Base-by-base conservation (phyloP, 2,888 invertebrate genomes). In the Polymixis lichenea region DNA sequence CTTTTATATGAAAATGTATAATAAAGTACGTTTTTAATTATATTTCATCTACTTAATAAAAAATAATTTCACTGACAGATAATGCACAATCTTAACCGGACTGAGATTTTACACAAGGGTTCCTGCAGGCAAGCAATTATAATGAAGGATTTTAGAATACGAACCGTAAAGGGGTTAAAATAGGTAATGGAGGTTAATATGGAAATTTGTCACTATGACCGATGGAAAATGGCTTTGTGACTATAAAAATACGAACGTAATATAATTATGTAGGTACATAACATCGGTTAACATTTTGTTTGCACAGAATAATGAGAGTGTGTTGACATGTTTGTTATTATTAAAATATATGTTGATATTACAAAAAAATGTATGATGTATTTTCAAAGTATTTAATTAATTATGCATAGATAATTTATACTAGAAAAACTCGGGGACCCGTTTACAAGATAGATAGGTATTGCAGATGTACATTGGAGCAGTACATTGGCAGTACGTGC, bases 11-110 rank as follows among this genome's bases (percentile, higher is more conserved):
- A 58, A 58, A 25, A n/a, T 46, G 22, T 66, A 19, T n/a, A 43
- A 5, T 43, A 49, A 49, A 38, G 58, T 72, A 58, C 17, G 28
- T 74, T 61, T 74, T 38, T 43, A 17, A n/a, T 62, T 61, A 38
- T 62, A n/a, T 61, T 8, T 3, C 8, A 62, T n/a, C 62, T 62
- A n/a, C 38, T 15, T 38, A 5, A 15, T n/a, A n/a, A n/a, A n/a
- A n/a, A n/a, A n/a, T n/a, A n/a, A 5, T 28, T 60, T 28, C 19
- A 6, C 28, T 28, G 19, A 11, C 60, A 60, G 60, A 11, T 19
- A 60, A 28, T 1, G 11, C 11, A 60, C 4, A 9, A 4, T 17
- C 15, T n/a, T 2, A 56, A 25, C 56, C 3, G 17, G 49, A 6
- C 17, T 49, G 17, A 49, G 5, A 17, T 49, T 49, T 49, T 17